Evolutionary conservation across 2,888 invertebrate genomes (phyloP), one percentile per base, ranked within the genome.

Genomic region (Zonitis immaculata): DNA sequence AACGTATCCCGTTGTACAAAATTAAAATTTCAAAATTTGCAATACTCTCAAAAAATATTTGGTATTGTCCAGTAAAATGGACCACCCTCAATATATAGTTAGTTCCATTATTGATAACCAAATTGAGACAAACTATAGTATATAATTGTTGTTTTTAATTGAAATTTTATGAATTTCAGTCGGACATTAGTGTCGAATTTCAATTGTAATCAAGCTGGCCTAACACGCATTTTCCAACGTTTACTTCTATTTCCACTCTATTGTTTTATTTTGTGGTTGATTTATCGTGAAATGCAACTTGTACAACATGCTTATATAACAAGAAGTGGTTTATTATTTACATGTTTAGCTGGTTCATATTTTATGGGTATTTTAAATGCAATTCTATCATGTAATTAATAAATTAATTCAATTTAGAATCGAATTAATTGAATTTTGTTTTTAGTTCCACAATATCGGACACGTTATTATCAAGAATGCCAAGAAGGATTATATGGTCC

Each of bases 401-500:
- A 2, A 25, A 46, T 42, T 45, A 14, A 49, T 52, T 49, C n/a
- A n/a, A n/a, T n/a, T n/a, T n/a, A n/a, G n/a, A n/a, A 47, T 49
- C 9, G 26, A 28, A 22, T 22, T 22, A 5, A 22, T 22, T 22
- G 5, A 22, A 4, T 22, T 46, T 39, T 2, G 3, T 35, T 39
- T 78, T 14, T 70, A 91, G 91, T 86, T 78, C 88, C 91, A 3
- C 84, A 84, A 27, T 90, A 90, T 76, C 80, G 95, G n/a, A 91
- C 90, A n/a, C 81, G 91, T 35, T 95, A 93, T 75, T 93, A 92
- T 62, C 93, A 95, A 70, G 95, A 95, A 69, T 86, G 89, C 0
- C 86, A 93, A 48, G 93, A 94, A 73, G 93, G 93, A 0, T 76
- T 92, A 0, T 95, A 95, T 73, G 87, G 90, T 3, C 95, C 95